These are phyloP conservation scores for Harpalus rufipes DNA, from an alignment of 2,888 invertebrate genomes.

Conservation along the genomic window DNA sequence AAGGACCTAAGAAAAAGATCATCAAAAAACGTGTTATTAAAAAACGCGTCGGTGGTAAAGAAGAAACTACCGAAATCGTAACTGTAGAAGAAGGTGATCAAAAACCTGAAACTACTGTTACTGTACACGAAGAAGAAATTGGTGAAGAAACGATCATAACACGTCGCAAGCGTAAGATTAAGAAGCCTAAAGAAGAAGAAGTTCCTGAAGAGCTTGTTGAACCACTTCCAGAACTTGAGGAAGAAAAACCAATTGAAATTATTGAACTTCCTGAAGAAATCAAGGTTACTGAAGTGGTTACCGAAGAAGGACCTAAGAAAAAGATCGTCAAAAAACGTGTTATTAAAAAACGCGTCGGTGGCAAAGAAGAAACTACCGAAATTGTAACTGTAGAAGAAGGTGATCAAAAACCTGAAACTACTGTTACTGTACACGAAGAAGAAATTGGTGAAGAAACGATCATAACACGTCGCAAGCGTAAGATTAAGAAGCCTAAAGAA, in stretches of 20 bases:
- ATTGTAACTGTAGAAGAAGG: constrained; percentile 75
- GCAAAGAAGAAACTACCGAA: constrained; percentile 75
- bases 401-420: constrained; percentile 76
- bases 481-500: constrained; percentile 69
- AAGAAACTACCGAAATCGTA: too few species aligned
- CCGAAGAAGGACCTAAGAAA: constrained; percentile 74
- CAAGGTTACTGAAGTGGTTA: constrained; percentile 71
- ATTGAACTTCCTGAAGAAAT: constrained; percentile 73
- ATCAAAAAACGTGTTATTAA: too few species aligned
- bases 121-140: constrained; percentile 60
- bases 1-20: too few species aligned
- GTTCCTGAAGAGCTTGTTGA: constrained; percentile 71
- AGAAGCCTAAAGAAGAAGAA: constrained; percentile 69
- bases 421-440: constrained; percentile 75
- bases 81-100: too few species aligned
- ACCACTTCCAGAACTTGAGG: constrained; percentile 43
- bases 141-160: constrained; percentile 69
- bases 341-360: constrained; percentile 72
- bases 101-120: too few species aligned
- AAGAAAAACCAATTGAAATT: constrained; percentile 66
- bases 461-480: constrained; percentile 36
- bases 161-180: constrained; percentile 68
- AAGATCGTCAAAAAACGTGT: constrained; percentile 72
- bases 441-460: constrained; percentile 72
- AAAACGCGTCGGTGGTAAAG: too few species aligned